Evolutionary conservation across 1,140 invertebrate species (phyloP).

Genomic region (Pomacea maculata): DNA sequence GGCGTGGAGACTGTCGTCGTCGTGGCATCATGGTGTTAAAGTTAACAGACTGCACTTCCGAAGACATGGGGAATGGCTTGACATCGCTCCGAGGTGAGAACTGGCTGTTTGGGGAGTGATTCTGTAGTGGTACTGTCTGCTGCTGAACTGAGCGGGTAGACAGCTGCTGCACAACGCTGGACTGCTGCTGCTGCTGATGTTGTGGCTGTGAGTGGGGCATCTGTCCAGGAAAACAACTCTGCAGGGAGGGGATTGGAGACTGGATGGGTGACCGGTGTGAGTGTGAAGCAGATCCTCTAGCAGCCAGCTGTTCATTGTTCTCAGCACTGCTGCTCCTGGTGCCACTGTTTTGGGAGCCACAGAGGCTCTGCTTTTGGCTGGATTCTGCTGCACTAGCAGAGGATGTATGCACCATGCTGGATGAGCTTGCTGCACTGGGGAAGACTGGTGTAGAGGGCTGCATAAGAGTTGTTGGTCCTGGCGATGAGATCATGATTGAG

Average conservation of each 20-base stretch:
- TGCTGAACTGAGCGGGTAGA: no score
- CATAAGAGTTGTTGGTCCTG: slow-evolving; percentile 3
- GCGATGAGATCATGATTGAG: slow-evolving; percentile 26
- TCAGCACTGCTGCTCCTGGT: slow-evolving; percentile 3
- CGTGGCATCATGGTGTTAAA: slow-evolving; percentile 7
- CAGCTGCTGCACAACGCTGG: no score
- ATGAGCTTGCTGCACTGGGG: slow-evolving; percentile 10
- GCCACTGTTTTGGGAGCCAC: slow-evolving; percentile 1
- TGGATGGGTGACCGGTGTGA: slow-evolving; percentile 7
- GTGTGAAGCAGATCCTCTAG: slow-evolving; percentile 5
- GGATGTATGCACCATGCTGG: slow-evolving; percentile 13
- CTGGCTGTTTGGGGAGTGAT: no score
- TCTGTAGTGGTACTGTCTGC: no score
- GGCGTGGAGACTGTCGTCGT: slow-evolving; percentile 9
- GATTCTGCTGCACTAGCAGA: not conserved
- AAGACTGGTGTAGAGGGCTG: slow-evolving; percentile 15
- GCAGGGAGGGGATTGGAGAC: slow-evolving; percentile 6
- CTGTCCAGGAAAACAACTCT: slow-evolving; percentile 17
- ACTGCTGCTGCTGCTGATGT: slow-evolving; percentile 4
- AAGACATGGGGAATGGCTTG: no score
- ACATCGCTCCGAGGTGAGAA: no score
- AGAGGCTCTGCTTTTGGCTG: not conserved
- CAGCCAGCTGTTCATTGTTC: slow-evolving; percentile 13
- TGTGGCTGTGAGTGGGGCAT: not conserved
- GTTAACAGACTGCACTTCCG: no score